Conservation (phyloP, 1,140 invertebrate species). For the Drosophila pruinosa region DNA sequence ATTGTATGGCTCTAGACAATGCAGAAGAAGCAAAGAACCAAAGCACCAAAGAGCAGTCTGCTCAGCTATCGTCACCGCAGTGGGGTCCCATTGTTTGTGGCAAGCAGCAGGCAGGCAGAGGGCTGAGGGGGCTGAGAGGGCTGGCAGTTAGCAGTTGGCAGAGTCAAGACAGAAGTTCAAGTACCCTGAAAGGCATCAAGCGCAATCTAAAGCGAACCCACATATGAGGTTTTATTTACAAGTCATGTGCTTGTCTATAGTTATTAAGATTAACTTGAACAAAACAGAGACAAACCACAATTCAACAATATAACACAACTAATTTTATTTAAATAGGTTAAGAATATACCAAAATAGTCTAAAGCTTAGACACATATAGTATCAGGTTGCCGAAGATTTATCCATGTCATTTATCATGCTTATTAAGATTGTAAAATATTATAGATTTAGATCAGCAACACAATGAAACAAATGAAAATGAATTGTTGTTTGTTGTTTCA, state of each 20-base stretch:
- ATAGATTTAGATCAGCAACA: background rate
- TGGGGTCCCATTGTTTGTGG: slow-evolving; percentile 33
- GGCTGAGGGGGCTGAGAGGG: background rate
- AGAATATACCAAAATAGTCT: background rate
- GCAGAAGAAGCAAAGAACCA: slow-evolving; percentile 26
- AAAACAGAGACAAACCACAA: no score
- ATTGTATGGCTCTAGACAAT: slow-evolving; percentile 53
- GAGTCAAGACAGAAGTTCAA: slow-evolving; percentile 57
- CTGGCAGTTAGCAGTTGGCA: no score
- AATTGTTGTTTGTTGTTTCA: background rate
- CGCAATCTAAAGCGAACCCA: slow-evolving; percentile 24
- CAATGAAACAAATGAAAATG: background rate
- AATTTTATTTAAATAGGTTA: no score
- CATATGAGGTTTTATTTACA: background rate
- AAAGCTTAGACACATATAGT: no score
- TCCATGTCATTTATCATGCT: background rate
- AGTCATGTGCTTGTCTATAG: background rate
- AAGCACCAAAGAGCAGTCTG: slow-evolving; percentile 16
- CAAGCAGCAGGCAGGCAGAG: background rate
- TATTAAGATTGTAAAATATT: background rate
- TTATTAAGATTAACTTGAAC: no score
- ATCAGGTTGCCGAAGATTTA: background rate
- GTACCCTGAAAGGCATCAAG: slow-evolving; percentile 44
- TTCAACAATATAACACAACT: no score
- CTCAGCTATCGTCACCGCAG: slow-evolving; percentile 17